phyloP scores from a whole-genome alignment of 37 sponge, comb jelly and placozoan genomes.

The Bolinopsis microptera region DNA sequence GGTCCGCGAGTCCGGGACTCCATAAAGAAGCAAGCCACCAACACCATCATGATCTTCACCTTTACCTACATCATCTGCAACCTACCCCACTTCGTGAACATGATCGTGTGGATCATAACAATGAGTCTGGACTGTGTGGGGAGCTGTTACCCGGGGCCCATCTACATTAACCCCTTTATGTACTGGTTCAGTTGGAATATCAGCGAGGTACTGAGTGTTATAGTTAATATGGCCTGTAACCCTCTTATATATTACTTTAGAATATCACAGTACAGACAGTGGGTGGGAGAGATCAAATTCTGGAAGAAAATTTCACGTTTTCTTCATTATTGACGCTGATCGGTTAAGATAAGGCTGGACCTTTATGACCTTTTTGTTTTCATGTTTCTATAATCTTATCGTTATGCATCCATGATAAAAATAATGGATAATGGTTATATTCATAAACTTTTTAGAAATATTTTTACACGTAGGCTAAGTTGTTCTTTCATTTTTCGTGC shows the following conservation, averaged over 20 bases:
- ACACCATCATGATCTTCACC: conserved; percentile 51
- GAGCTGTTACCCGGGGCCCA: conserved; percentile 57
- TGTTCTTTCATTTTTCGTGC: too few relatives aligned
- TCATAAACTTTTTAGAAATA: too few relatives aligned
- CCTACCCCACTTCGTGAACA: conserved; percentile 56
- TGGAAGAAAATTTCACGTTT: not conserved
- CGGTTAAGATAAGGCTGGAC: not conserved
- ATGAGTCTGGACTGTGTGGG: not conserved
- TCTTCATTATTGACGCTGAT: not conserved
- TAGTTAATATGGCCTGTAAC: conserved; percentile 31
- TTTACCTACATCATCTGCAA: conserved; percentile 50
- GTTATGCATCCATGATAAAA: too few relatives aligned
- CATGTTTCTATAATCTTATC: too few relatives aligned
- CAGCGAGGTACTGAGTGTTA: conserved; percentile 47
- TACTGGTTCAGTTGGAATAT: conserved; percentile 65
- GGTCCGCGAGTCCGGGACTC: not conserved
- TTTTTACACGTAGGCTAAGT: not conserved
- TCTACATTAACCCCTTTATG: conserved; percentile 58
- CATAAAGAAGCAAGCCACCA: conserved; percentile 32
- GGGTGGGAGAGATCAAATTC: not conserved
- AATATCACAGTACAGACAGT: not conserved
- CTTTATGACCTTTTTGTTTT: not conserved
- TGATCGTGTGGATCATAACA: conserved; percentile 9
- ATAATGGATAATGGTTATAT: too few relatives aligned
- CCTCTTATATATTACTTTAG: conserved; percentile 24